Evolutionary conservation across 1,140 invertebrate genomes (phyloP).

Genomic region (Zaprionus kolodkinae): DNA sequence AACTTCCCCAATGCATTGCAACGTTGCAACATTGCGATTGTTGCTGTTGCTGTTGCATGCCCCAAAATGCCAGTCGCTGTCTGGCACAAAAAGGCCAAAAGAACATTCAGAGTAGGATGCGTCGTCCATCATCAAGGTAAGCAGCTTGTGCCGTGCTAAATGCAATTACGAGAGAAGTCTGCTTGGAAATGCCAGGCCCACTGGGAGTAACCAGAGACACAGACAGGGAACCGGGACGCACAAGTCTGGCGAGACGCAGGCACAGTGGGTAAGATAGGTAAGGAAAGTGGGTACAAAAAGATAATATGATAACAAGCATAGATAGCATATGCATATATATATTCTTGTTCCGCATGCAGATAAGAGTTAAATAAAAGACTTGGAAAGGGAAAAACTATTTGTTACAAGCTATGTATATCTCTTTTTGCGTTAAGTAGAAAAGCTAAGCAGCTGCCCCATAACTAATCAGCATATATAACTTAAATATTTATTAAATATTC

Average conservation of each 20-base stretch:
- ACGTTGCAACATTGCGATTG: background rate
- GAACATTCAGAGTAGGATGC: conserved; percentile 8
- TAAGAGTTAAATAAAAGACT: too few relatives aligned
- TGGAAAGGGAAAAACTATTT: too few relatives aligned
- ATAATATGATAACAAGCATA: background rate
- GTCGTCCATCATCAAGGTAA: background rate
- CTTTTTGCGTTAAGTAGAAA: too few relatives aligned
- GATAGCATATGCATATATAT: background rate
- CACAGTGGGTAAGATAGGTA: background rate
- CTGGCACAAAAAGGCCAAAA: conserved; percentile 27
- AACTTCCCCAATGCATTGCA: conserved; percentile 29
- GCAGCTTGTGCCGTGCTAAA: conserved; percentile 50
- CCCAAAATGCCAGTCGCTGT: conserved; percentile 38
- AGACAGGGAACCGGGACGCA: conserved; percentile 3
- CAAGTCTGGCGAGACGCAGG: background rate
- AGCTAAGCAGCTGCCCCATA: too few relatives aligned
- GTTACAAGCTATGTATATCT: too few relatives aligned
- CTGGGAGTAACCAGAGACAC: conserved; percentile 44
- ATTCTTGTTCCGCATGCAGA: too few relatives aligned
- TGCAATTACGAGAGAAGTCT: conserved; percentile 61
- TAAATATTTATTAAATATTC: background rate
- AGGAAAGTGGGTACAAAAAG: background rate
- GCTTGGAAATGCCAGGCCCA: conserved; percentile 62
- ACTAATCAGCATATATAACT: background rate
- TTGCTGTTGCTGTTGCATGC: conserved; percentile 21